Conservation (phyloP, 1,140 invertebrate species). For the Coptotermes formosanus region DNA sequence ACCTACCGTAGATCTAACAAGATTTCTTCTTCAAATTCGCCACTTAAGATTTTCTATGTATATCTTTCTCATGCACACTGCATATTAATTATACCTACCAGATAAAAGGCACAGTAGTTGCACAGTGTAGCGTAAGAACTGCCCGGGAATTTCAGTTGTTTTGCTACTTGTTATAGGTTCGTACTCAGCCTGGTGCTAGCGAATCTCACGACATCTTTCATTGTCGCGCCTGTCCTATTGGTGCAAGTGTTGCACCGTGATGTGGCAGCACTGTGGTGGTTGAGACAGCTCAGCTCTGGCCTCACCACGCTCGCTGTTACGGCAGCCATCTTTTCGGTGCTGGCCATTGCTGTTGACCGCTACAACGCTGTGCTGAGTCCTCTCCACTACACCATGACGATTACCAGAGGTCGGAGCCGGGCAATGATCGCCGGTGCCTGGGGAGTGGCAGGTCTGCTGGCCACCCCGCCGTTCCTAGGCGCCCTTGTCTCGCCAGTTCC, state of each 20-base stretch:
- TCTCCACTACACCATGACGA: slow-evolving; percentile 54
- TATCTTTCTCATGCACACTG: too few species aligned
- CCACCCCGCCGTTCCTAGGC: slow-evolving; percentile 42
- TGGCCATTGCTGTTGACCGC: slow-evolving; percentile 56
- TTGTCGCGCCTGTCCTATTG: slow-evolving; percentile 53
- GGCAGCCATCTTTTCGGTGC: slow-evolving; percentile 53
- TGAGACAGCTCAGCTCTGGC: slow-evolving; percentile 47
- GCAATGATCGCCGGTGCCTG: slow-evolving; percentile 46
- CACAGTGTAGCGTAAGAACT: too few species aligned
- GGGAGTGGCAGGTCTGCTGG: slow-evolving; percentile 45
- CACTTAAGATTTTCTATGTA: too few species aligned
- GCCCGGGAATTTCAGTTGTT: background rate
- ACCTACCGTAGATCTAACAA: too few species aligned
- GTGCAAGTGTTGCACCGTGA: slow-evolving; percentile 43
- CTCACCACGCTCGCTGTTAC: slow-evolving; percentile 50
- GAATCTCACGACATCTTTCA: slow-evolving; percentile 52
- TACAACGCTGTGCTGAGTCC: slow-evolving; percentile 57
- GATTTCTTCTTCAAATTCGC: too few species aligned
- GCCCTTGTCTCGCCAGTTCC: slow-evolving; percentile 28
- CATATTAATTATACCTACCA: too few species aligned
- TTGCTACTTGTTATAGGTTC: slow-evolving; percentile 45
- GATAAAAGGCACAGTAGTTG: too few species aligned
- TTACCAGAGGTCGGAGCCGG: slow-evolving; percentile 50
- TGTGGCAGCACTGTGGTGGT: slow-evolving; percentile 42
- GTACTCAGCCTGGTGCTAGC: slow-evolving; percentile 57